Evolutionary conservation across 2,797 vertebrate species (phyloP).

Genomic region (Jordanella pulchra): DNA sequence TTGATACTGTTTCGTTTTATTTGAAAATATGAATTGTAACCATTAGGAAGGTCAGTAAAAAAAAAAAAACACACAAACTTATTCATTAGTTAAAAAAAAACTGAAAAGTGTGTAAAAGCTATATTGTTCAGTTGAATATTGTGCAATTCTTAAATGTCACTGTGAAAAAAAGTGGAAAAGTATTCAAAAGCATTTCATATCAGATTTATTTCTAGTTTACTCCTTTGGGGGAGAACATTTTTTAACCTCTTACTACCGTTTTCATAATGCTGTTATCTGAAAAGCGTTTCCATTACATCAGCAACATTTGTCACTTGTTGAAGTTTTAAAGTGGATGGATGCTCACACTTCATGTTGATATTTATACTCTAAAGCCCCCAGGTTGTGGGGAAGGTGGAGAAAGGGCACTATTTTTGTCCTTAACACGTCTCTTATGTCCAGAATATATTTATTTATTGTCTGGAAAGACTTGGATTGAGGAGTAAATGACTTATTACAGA

Average conservation of each 20-base stretch:
- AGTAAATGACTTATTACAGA: background rate
- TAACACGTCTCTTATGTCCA: background rate
- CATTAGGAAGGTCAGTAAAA: no score
- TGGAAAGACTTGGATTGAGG: background rate
- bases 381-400: no score
- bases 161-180: no score
- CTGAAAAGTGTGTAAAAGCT: no score
- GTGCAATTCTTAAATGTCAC: no score
- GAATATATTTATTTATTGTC: background rate
- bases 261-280: background rate
- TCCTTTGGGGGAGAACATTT: background rate
- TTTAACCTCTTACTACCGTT: background rate
- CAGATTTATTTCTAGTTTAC: background rate
- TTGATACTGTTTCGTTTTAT: no score
- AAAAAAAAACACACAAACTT: no score
- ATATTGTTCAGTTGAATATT: no score
- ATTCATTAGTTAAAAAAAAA: no score
- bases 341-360: background rate
- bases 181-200: no score
- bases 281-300: background rate
- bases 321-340: slow-evolving; percentile 2
- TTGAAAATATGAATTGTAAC: no score
- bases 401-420: no score
- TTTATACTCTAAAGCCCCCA: background rate
- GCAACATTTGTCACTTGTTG: background rate